phyloP scores from a whole-genome alignment of 2,888 invertebrate genomes.

The Mesodorylaimus sp. region DNA sequence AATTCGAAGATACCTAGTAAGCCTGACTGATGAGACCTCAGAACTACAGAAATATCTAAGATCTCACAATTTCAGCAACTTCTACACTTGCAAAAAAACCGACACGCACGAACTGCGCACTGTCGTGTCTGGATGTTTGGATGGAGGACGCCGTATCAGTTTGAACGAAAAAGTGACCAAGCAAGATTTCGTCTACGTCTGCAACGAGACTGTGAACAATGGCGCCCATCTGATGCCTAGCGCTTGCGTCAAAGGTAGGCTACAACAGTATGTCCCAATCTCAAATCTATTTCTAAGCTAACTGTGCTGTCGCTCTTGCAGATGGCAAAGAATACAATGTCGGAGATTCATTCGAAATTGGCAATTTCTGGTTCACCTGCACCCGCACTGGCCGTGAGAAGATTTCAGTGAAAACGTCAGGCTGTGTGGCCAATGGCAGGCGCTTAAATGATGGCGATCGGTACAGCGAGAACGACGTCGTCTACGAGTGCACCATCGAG shows the following conservation, averaged over 20 bases:
- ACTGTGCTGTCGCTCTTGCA: too few species aligned
- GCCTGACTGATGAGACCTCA: too few species aligned
- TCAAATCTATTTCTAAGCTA: too few species aligned
- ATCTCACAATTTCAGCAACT: too few species aligned
- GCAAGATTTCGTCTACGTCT: background rate
- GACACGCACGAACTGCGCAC: too few species aligned
- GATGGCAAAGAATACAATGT: background rate
- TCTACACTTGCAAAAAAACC: too few species aligned
- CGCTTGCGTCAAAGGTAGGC: too few species aligned
- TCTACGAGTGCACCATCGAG: background rate
- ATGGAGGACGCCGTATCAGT: too few species aligned
- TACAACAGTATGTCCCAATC: too few species aligned
- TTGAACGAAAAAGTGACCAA: background rate
- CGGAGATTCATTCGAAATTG: background rate
- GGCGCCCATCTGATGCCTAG: background rate
- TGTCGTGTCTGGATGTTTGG: background rate
- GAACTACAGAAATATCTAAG: too few species aligned
- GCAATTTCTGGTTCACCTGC: background rate
- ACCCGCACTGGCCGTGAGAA: background rate
- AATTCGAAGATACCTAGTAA: too few species aligned
- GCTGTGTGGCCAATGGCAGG: background rate
- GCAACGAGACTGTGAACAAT: background rate
- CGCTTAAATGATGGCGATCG: background rate
- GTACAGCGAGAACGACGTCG: background rate
- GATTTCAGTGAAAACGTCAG: background rate